Conservation (phyloP, 2,113 vertebrate species). For the Tenrec ecaudatus region DNA sequence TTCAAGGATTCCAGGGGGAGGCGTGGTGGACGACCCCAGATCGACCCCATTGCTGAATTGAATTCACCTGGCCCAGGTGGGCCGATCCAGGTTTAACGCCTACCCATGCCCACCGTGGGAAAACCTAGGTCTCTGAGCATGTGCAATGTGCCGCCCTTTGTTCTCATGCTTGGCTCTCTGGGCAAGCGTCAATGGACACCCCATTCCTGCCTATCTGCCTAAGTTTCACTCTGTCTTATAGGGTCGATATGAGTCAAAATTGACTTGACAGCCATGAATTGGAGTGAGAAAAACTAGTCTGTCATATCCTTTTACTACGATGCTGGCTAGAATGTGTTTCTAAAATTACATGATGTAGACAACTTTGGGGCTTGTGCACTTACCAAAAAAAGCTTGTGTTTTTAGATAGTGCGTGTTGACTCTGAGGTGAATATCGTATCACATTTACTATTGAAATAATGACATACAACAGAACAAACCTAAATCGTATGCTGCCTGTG, state of each 20-base stretch:
- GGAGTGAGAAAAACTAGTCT: conserved; percentile 70
- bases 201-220: too few relatives aligned
- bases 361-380: conserved; percentile 36
- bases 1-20: too few relatives aligned
- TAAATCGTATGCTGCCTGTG: conserved; percentile 3
- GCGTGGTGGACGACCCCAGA: too few relatives aligned
- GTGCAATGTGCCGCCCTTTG: too few relatives aligned
- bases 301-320: conserved; percentile 65
- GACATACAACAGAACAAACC: background rate
- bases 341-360: conserved; percentile 73
- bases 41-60: too few relatives aligned
- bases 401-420: conserved; percentile 48
- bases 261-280: background rate
- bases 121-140: too few relatives aligned
- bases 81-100: too few relatives aligned
- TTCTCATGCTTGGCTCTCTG: too few relatives aligned
- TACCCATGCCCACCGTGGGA: too few relatives aligned
- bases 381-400: conserved; percentile 64
- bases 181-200: too few relatives aligned
- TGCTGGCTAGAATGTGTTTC: conserved; percentile 60
- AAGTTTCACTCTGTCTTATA: too few relatives aligned
- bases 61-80: too few relatives aligned
- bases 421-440: background rate
- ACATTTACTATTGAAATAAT: conserved; percentile 56
- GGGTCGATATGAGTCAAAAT: background rate